Base-by-base conservation (phyloP, 2,888 invertebrate species). In the Petrolisthes cinctipes region DNA sequence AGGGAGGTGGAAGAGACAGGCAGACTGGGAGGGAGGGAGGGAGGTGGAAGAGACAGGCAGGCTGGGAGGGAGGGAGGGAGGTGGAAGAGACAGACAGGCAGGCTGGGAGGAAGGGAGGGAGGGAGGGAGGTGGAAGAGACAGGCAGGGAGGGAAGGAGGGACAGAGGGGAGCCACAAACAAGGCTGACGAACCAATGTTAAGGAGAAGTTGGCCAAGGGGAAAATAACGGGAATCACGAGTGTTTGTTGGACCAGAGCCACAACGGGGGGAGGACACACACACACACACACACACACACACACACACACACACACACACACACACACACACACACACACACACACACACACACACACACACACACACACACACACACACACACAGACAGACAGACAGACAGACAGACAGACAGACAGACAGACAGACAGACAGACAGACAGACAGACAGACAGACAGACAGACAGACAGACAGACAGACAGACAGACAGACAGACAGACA, bases 181-280 rank as follows among this genome's bases (percentile, higher is more conserved):
- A 80, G 80, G 7, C 51, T 5, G 80, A 56, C 3, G 57, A 57
- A 17, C n/a, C 80, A 14, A 56, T 20, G 57, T 80, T 80, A 57
- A 9, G 61, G 80, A 57, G 80, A n/a, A 80, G n/a, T 23, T 17
- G 54, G n/a, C 53, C n/a, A 57, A 53, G 80, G 80, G 61, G 80
- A 80, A 80, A 80, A 80, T 80, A 80, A 80, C 80, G 57, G 80
- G 61, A 80, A 61, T 80, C 80, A 80, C 57, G 80, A 80, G 80
- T 80, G 80, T 57, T 80, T 80, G 56, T 80, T 80, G 80, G 80
- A 54, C 57, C 20, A 54, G 20, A 56, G 80, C 80, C 80, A 56
- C 54, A 37, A 57, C n/a, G 57, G 23, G 57, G 23, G 20, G 57
- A 23, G 37, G 37, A 57, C 57, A 61, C 14, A 37, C 9, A 37